These are phyloP conservation scores for Enteromius fasciolatus DNA, from an alignment of 2,797 vertebrate species.

Conservation along the genomic window DNA sequence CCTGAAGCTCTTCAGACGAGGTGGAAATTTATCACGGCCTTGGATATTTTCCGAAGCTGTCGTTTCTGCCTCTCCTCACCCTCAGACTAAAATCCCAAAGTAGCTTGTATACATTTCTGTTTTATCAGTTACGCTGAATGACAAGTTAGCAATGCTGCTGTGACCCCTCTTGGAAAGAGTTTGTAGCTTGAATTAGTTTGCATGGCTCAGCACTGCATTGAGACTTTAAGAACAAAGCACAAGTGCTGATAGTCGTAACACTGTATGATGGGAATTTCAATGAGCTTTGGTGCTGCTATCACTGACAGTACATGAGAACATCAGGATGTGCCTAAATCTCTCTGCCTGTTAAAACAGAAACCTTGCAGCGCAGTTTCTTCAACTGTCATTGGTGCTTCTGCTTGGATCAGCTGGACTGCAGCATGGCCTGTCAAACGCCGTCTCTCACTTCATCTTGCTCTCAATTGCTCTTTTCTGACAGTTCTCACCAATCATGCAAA, in stretches of 20 bases:
- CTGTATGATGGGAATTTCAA: slow-evolving; percentile 14
- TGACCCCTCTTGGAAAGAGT: background rate
- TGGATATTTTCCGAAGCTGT: slow-evolving; percentile 24
- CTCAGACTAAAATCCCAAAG: background rate
- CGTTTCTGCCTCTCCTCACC: background rate
- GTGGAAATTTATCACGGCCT: slow-evolving; percentile 20
- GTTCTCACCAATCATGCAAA: slow-evolving; percentile 17
- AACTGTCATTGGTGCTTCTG: background rate
- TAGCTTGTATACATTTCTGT: background rate
- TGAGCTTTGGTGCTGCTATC: slow-evolving; percentile 14
- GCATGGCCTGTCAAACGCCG: background rate
- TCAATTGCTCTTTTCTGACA: background rate
- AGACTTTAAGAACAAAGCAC: slow-evolving; percentile 5
- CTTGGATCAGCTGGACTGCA: background rate
- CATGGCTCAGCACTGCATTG: background rate
- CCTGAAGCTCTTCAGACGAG: slow-evolving; percentile 18
- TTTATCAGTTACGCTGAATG: background rate
- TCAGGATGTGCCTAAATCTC: slow-evolving; percentile 38
- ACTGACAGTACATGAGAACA: slow-evolving; percentile 25
- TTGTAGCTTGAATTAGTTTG: background rate
- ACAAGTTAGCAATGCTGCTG: background rate
- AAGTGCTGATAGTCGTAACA: background rate
- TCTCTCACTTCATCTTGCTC: background rate
- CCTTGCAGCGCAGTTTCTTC: background rate
- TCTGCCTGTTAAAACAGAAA: slow-evolving; percentile 27